phyloP scores from a whole-genome alignment of 2,113 vertebrate genomes.

The Dasyornis broadbenti region DNA sequence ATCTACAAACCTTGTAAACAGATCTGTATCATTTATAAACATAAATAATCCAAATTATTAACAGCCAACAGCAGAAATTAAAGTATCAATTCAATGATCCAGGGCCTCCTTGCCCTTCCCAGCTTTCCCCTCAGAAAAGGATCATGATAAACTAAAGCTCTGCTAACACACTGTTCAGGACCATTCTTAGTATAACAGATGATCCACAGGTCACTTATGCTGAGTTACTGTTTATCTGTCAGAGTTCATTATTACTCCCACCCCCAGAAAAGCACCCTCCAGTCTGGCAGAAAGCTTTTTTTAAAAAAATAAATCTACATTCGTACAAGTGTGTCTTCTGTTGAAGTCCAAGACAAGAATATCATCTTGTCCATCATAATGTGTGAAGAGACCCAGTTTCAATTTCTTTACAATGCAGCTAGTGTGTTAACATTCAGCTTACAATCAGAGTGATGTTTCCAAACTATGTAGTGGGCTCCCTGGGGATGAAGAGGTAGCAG shows the following conservation, averaged over 20 bases:
- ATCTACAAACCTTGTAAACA: slow-evolving; percentile 99
- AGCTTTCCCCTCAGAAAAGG: slow-evolving; percentile 77
- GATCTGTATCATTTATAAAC: slow-evolving; percentile 98
- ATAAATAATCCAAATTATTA: slow-evolving; percentile 99
- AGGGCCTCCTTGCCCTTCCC: slow-evolving; percentile 75
- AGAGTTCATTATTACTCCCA: slow-evolving; percentile 83
- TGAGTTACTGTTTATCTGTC: slow-evolving; percentile 81
- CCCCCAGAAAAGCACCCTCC: slow-evolving; percentile 83
- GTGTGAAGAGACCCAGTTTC: slow-evolving; percentile 83
- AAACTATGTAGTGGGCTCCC: slow-evolving; percentile 98
- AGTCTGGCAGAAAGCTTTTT: slow-evolving; percentile 87
- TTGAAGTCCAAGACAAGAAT: slow-evolving; percentile 87
- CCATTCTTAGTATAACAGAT: slow-evolving; percentile 76
- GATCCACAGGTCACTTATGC: slow-evolving; percentile 89
- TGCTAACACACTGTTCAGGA: slow-evolving; percentile 75
- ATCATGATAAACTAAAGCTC: slow-evolving; percentile 85
- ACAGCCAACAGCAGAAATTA: slow-evolving; percentile 97
- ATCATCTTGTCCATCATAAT: slow-evolving; percentile 77
- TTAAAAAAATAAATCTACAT: slow-evolving; percentile 91
- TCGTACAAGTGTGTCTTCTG: slow-evolving; percentile 92
- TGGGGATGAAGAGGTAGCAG: slow-evolving; percentile 89
- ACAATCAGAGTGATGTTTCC: slow-evolving; percentile 99
- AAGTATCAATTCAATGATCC: slow-evolving; percentile 86
- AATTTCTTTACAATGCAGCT: slow-evolving; percentile 82
- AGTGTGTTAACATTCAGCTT: slow-evolving; percentile 81